Evolutionary conservation across 2,888 invertebrate species (phyloP), one percentile per base, ranked within the genome.

Genomic region (Eulithis prunata): DNA sequence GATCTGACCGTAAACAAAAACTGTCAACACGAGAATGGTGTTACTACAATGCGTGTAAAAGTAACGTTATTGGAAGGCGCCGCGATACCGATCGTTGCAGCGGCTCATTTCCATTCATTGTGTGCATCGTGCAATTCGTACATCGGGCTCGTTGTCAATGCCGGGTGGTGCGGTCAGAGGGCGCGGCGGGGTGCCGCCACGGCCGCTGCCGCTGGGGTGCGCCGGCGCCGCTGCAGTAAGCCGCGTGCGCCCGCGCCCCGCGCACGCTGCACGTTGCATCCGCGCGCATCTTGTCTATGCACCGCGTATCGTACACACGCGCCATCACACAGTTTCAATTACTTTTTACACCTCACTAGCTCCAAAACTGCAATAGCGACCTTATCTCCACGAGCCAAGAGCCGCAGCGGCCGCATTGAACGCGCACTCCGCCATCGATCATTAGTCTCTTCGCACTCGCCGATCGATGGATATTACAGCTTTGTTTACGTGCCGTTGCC

Each of bases 91-190:
- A 75, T 78, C 76, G 73, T 73, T 75, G 79, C 79, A 79, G 77
- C 75, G 78, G 74, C 82, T 88, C 80, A 87, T 90, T 89, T 87
- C 86, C 90, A 90, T 91, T 90, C 84, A 90, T 88, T 82, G 78
- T 81, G 77, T 84, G 82, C 85, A 85, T 69, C 60, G 66, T 62
- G 59, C 38, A 62, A 60, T 47, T 69, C 60, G 66, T 62, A 56
- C 38, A 62, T 63, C 53, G 64, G 61, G 57, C 41, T 68, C 89
- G 88, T 90, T 89, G 90, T 88, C 88, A 89, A 88, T 85, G 81
- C 74, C 82, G 82, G 77, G 80, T 78, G 81, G 82, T 76, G 80
- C 78, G 82, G 85, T 84, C 85, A 84, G 86, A 84, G 87, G 86
- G 85, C 86, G 87, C 87, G 75, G 78, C 80, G 74, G 77, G 81